Evolutionary conservation across 2,113 vertebrate species (phyloP), one percentile per base, ranked within the genome.

Genomic region (Potamarius usumacintae): DNA sequence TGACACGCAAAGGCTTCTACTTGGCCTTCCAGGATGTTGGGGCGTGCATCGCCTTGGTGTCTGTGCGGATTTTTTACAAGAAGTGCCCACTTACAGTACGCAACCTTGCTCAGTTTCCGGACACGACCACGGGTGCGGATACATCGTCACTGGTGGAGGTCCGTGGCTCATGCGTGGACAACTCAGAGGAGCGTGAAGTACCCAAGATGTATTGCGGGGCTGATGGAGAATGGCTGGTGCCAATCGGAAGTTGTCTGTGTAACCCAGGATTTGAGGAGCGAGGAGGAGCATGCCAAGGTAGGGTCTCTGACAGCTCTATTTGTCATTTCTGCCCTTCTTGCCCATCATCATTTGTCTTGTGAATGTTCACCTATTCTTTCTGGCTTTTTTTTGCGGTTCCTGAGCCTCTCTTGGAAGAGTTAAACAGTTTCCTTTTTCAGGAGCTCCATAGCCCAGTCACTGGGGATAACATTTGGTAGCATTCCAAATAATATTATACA

Each of bases 181-280:
- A 97, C 92, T 99, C 98, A 0, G 97, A 98, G 88, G 98, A 99
- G 91, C 97, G 97, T 92, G 98, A 99, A 91, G 97, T 98, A 93
- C 98, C 98, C 92, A 99, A 98, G 95, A 99, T 99, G 98, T 99
- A 99, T 95, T 99, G 98, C 0, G 98, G 98, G 77, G 98, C 98
- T 87, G 98, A 99, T 93, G 98, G 98, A 0, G 98, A 99, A 83
- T 99, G 98, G 98, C 94, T 99, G 95, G 98, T 99, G 87, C 98
- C 98, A 88, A 99, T 99, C 94, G 98, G 98, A 90, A 98, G 97
- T 94, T 99, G 98, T 88, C 85, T 97, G 20, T 99, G 98, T 92
- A 96, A 96, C 52, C 96, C 96, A 18, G 98, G 98, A 91, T 96
- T 97, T 0, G 98, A 99, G 90, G 97, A 99, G 87, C 95, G 94